phyloP scores from a whole-genome alignment of 2,113 vertebrate species.

The Planiliza haematocheilus region DNA sequence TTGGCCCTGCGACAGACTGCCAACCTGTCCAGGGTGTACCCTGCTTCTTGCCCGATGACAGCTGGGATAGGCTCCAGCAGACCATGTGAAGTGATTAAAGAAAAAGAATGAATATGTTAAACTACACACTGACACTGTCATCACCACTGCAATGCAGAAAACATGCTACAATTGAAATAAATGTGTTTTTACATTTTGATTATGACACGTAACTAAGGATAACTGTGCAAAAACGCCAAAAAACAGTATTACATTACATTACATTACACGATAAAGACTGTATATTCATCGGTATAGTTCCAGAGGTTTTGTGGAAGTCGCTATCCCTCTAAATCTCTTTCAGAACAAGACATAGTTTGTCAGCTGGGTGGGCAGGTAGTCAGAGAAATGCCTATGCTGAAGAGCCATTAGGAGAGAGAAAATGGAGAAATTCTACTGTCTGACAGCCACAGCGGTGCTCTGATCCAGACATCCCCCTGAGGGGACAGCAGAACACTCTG shows the following conservation, averaged over 20 bases:
- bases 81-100: no score
- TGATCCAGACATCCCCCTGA: slow-evolving; percentile 71
- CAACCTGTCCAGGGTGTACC: no score
- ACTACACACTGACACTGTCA: no score
- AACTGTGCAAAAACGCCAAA: not conserved
- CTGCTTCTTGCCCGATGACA: no score
- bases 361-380: slow-evolving; percentile 58
- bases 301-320: slow-evolving; percentile 30
- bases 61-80: no score
- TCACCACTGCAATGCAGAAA: no score
- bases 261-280: not conserved
- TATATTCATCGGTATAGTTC: slow-evolving; percentile 21
- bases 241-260: not conserved
- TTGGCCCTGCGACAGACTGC: no score
- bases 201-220: not conserved
- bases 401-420: slow-evolving; percentile 72
- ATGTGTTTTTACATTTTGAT: not conserved
- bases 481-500: slow-evolving; percentile 69
- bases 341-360: slow-evolving; percentile 55
- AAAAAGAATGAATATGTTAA: no score
- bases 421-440: slow-evolving; percentile 76
- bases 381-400: slow-evolving; percentile 66
- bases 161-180: no score
- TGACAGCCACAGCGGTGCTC: slow-evolving; percentile 74
- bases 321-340: slow-evolving; percentile 45